A percentile compares a stretch with the other conserved stretches of the same genome.
Conservation (phyloP, 1,140 invertebrate species). For the Meloidogyne chitwoodi region DNA sequence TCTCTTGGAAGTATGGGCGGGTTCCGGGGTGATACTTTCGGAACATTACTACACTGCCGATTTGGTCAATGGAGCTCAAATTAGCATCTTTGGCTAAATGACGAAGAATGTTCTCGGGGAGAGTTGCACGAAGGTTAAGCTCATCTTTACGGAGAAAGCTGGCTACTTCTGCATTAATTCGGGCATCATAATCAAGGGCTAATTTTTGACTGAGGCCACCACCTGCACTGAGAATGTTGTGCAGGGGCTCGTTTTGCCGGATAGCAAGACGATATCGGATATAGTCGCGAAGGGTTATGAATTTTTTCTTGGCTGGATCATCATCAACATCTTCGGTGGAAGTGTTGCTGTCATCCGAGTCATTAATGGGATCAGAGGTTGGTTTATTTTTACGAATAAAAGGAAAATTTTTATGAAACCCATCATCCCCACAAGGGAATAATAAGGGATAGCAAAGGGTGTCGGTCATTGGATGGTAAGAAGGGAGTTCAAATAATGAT, state of each 20-base stretch:
- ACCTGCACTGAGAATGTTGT: no score
- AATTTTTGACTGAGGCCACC: no score
- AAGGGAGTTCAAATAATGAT: no score
- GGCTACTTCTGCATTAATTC: no score
- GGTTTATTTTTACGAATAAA: background rate
- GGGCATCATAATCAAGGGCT: no score
- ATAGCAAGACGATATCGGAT: background rate
- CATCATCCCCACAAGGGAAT: background rate
- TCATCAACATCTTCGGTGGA: background rate
- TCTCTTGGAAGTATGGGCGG: background rate
- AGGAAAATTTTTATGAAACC: background rate
- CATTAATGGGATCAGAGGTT: background rate
- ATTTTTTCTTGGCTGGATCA: background rate
- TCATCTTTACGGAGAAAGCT: background rate
- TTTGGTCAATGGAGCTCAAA: no score
- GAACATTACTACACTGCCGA: background rate
- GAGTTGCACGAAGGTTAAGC: background rate
- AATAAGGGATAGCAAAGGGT: background rate
- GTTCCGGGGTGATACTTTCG: background rate
- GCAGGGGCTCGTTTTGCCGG: no score
- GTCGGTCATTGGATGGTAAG: no score
- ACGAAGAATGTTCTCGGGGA: background rate
- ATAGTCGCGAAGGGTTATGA: background rate
- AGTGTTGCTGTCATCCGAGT: background rate
- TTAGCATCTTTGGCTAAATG: no score